Conservation (phyloP, 2,888 invertebrate species). For the Fragum fragum region DNA sequence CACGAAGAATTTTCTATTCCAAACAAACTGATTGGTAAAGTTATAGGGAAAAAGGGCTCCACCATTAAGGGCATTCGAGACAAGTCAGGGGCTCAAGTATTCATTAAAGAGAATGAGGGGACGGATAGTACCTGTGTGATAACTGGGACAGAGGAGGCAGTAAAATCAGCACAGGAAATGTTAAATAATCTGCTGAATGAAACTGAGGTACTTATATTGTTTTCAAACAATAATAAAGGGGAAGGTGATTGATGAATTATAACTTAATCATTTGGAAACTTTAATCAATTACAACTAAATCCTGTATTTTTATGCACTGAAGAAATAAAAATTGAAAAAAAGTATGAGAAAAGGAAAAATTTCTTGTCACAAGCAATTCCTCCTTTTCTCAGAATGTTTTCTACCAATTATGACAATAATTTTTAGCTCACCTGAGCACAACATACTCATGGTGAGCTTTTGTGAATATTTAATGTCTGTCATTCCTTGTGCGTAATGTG, state of each 20-base stretch:
- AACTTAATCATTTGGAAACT: no score
- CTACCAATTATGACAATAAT: no score
- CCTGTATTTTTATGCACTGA: no score
- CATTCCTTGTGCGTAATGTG: no score
- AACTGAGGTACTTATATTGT: no score
- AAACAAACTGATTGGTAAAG: neutral
- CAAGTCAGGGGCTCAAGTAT: neutral
- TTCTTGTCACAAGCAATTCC: no score
- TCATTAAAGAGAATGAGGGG: neutral
- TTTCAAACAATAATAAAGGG: no score
- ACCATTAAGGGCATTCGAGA: neutral
- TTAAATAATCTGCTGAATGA: neutral
- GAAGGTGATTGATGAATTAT: no score
- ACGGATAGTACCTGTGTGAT: neutral
- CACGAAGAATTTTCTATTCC: neutral
- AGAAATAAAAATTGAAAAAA: no score
- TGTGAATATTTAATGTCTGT: neutral
- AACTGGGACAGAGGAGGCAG: neutral
- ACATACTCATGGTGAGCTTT: neutral
- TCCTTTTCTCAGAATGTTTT: no score
- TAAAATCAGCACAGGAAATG: neutral
- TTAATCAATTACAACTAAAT: no score
- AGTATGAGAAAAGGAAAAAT: no score
- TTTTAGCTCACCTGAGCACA: slow-evolving; percentile 18
- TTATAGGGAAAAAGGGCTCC: neutral